Base-by-base conservation (phyloP, 1,140 invertebrate genomes). In the Diabrotica virgifera region DNA sequence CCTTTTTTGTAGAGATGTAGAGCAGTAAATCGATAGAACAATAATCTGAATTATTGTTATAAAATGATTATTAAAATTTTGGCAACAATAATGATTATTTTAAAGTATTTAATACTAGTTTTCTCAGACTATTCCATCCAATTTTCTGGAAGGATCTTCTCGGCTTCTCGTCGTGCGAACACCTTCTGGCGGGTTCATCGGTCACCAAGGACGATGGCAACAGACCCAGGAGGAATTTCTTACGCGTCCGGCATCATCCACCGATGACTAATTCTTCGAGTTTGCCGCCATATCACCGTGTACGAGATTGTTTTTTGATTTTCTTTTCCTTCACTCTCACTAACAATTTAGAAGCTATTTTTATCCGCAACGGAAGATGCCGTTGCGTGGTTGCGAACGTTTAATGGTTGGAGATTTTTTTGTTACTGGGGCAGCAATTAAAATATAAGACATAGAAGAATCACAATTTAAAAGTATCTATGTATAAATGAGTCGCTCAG, bases 151-250 rank as follows among this genome's bases (percentile, higher is more conserved):
- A 46, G 40, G 8, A n/a, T 46, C 40, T 46, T n/a, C 40, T 8
- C 40, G 40, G 3, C 8, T 46, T 46, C 40, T 46, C 24, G 24
- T 5, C 40, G 40, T 10, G n/a, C 8, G 8, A 46, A 46, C 40
- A 46, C 40, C 40, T 46, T n/a, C 40, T 8, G 8, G 40, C n/a
- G n/a, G n/a, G 40, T 46, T 46, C 40, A 46, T 46, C 40, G 40
- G 40, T 46, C 40, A n/a, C 40, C 40, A 46, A 46, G 40, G 40
- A 46, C 40, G 40, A 46, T n/a, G 40, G 8, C 8, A 46, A n/a
- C n/a, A 46, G 40, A 46, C 40, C 40, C 40, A 46, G 40, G 40
- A 46, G 40, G 40, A 46, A 46, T 46, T 46, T n/a, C n/a, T 46
- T n/a, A 10, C 40, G n/a, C 40, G 40, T 46, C 40, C 40, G 40